Evolutionary conservation across 2,113 vertebrate genomes (phyloP), one percentile per base, ranked within the genome.

Genomic region (Pseudolaguvia tuberculata): DNA sequence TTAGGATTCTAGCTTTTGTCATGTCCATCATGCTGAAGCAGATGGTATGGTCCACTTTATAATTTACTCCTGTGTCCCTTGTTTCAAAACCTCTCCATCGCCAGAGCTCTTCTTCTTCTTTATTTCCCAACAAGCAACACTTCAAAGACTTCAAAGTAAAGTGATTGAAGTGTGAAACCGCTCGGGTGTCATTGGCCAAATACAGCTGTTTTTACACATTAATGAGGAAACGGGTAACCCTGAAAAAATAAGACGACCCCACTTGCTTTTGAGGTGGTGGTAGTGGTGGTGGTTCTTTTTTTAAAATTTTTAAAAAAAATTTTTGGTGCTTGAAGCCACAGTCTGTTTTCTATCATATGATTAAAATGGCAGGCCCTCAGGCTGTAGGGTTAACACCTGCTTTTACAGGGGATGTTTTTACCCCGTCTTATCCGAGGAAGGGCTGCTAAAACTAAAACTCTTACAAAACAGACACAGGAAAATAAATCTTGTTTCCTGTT

Each of bases 201-300:
- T 79, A 77, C 83, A 85, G 83, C 80, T 83, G 83, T 78, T 82
- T 73, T 78, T 65, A 47, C 67, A 72, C 53, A 52, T 31, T 66
- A 82, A 77, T 71, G 63, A 17, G 73, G 73, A 78, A 65, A 61
- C 51, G 51, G 47, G 21, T 23, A 62, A 25, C 48, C 48, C 62
- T 68, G 76, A 29, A 76, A 42, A 67, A 73, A 69, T 50, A 14
- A 45, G 29, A 31, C 68, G 70, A 21, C 39, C 12, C 56, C 25
- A 11, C 6, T 48, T 48, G 13, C 29, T 62, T 23, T 48, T 47
- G n/a, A n/a, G n/a, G n/a, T n/a, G n/a, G n/a, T n/a, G n/a, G n/a
- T n/a, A n/a, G n/a, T n/a, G n/a, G n/a, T n/a, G n/a, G n/a, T n/a
- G n/a, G n/a, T n/a, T n/a, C n/a, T n/a, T n/a, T n/a, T n/a, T n/a